These are phyloP conservation scores for Drosophila pachea DNA, from an alignment of 1,140 invertebrate species.

Conservation along the genomic window DNA sequence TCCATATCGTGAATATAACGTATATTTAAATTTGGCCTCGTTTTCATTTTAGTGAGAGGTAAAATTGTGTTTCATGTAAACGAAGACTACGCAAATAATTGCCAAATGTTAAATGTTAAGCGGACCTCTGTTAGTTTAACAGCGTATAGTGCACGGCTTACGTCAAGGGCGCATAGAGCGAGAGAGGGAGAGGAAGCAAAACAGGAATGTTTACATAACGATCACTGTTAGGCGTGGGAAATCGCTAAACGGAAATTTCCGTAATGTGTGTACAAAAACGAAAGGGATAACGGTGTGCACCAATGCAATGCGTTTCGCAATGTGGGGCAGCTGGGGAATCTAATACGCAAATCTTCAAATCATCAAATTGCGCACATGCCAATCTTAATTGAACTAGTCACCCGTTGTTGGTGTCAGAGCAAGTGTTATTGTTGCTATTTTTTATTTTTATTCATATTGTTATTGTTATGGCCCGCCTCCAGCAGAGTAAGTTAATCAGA, in stretches of 20 bases:
- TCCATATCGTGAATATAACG: too few relatives aligned
- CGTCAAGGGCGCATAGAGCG: not conserved
- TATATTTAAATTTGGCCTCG: not conserved
- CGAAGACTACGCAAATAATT: constrained; percentile 1
- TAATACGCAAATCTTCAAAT: constrained; percentile 35
- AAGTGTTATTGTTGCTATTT: constrained; percentile 3
- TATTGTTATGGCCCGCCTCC: constrained; percentile 19
- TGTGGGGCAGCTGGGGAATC: not conserved
- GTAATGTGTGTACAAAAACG: not conserved
- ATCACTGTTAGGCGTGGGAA: not conserved
- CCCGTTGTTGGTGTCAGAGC: constrained; percentile 23
- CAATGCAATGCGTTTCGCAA: not conserved
- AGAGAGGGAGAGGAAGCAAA: too few relatives aligned
- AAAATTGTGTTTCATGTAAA: not conserved
- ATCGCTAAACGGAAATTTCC: constrained; percentile 31
- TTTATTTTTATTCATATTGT: constrained; percentile 27
- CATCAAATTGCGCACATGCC: constrained; percentile 36
- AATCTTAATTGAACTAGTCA: constrained; percentile 26
- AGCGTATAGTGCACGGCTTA: not conserved
- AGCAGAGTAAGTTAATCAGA: constrained; percentile 51
- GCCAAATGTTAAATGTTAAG: not conserved
- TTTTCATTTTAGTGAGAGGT: not conserved
- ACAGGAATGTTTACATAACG: not conserved
- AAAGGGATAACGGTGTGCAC: constrained; percentile 10
- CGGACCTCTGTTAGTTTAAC: not conserved